Percentiles rank a stretch among this genome's conserved stretches.
Evolutionary conservation across 2,113 vertebrate genomes (phyloP).

Genomic region (Fregetta grallaria): DNA sequence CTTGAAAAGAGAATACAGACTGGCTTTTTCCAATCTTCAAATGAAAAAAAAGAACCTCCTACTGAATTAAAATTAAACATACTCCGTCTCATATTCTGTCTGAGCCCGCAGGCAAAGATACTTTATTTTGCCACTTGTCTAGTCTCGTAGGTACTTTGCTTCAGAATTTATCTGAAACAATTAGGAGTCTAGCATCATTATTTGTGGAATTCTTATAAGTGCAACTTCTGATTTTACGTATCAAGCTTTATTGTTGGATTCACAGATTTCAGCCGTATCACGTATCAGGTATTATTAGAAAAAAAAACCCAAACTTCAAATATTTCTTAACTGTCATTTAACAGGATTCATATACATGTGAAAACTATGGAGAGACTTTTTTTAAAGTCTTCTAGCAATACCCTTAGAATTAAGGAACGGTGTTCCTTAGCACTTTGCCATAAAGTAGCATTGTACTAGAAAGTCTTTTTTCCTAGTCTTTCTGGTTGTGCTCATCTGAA

Average conservation of each 20-base stretch:
- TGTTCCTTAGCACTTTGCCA: background rate
- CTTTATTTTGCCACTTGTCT: slow-evolving; percentile 23
- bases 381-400: background rate
- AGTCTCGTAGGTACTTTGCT: background rate
- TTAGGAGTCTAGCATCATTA: background rate
- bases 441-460: background rate
- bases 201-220: background rate
- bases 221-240: background rate
- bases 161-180: background rate
- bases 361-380: background rate
- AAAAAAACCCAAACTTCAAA: rapidly evolving
- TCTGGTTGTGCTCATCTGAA: background rate
- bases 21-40: background rate
- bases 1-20: slow-evolving; percentile 10
- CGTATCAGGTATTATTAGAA: rapidly evolving
- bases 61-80: slow-evolving; percentile 2
- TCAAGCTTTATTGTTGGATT: background rate
- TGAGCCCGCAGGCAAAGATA: background rate
- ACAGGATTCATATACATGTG: background rate
- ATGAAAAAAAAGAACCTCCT: background rate
- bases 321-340: background rate
- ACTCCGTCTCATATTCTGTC: background rate
- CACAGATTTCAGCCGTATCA: background rate
- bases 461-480: background rate
- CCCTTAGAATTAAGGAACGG: background rate